phyloP scores from a whole-genome alignment of 2,113 vertebrate species.

The Phycodurus eques region DNA sequence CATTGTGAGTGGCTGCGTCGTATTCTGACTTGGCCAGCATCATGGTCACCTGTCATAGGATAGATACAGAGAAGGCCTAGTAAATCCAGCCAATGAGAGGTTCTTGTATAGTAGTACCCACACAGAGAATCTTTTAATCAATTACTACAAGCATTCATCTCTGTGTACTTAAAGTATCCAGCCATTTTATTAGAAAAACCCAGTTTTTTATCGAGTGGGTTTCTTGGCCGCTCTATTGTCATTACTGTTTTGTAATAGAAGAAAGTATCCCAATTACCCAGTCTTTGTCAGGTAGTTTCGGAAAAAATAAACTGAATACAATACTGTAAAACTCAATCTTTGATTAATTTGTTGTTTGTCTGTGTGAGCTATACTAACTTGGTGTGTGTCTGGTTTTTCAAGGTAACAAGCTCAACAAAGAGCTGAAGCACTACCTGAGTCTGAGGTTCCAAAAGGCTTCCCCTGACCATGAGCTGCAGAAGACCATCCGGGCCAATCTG shows the following conservation, averaged over 20 bases:
- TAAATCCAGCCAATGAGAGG: slow-evolving; percentile 42
- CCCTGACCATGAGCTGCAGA: slow-evolving; percentile 87
- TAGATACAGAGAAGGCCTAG: slow-evolving; percentile 27
- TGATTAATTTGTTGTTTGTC: neutral
- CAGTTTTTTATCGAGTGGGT: neutral
- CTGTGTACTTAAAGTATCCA: neutral
- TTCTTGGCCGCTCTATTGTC: neutral
- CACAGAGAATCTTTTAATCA: slow-evolving; percentile 20
- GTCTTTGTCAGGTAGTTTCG: no score
- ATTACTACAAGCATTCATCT: slow-evolving; percentile 24
- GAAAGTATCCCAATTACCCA: neutral
- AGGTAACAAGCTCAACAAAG: slow-evolving; percentile 91
- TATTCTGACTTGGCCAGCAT: slow-evolving; percentile 53
- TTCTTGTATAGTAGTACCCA: neutral
- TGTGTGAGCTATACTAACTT: slow-evolving; percentile 9
- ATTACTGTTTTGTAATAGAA: neutral
- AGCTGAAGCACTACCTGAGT: slow-evolving; percentile 89
- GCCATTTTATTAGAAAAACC: neutral
- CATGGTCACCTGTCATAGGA: slow-evolving; percentile 49
- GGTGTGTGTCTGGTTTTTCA: slow-evolving; percentile 42
- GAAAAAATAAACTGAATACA: neutral
- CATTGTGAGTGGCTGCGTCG: slow-evolving; percentile 56
- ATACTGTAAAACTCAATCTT: neutral
- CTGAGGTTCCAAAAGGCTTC: slow-evolving; percentile 92
- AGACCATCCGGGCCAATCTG: slow-evolving; percentile 90